Percentiles rank a stretch among this genome's conserved stretches.
phyloP scores from a whole-genome alignment of 2,888 invertebrate genomes.

The Lasioglossum figueresi region DNA sequence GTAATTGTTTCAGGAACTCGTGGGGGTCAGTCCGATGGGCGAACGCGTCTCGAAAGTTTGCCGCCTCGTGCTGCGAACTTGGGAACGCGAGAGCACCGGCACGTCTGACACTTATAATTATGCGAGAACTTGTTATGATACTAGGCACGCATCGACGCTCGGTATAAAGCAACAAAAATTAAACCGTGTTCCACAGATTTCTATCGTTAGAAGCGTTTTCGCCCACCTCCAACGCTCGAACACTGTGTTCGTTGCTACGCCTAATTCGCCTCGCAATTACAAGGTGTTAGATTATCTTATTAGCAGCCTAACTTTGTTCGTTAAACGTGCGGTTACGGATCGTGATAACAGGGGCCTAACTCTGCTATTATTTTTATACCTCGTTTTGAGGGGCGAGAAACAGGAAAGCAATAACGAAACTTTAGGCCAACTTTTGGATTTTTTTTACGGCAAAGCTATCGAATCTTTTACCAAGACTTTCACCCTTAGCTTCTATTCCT shows the following conservation, averaged over 20 bases:
- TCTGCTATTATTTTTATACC: background rate
- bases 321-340: background rate
- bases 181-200: slow-evolving; percentile 11
- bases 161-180: background rate
- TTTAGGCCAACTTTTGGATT: background rate
- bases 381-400: background rate
- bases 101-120: slow-evolving; percentile 40
- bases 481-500: no score
- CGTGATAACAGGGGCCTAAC: background rate
- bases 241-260: background rate
- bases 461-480: background rate
- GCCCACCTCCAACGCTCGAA: background rate
- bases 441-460: background rate
- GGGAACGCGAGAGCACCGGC: background rate
- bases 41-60: slow-evolving; percentile 47
- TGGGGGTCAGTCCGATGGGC: slow-evolving; percentile 31
- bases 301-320: background rate
- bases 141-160: background rate
- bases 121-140: background rate
- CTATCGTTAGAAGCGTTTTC: background rate
- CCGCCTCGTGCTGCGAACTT: slow-evolving; percentile 15
- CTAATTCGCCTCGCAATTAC: background rate
- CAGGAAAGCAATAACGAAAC: background rate
- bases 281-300: slow-evolving; percentile 13
- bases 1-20: slow-evolving; percentile 50